Evolutionary conservation across 2,888 invertebrate species (phyloP), one percentile per base, ranked within the genome.

Genomic region (Orchesella flavescens): DNA sequence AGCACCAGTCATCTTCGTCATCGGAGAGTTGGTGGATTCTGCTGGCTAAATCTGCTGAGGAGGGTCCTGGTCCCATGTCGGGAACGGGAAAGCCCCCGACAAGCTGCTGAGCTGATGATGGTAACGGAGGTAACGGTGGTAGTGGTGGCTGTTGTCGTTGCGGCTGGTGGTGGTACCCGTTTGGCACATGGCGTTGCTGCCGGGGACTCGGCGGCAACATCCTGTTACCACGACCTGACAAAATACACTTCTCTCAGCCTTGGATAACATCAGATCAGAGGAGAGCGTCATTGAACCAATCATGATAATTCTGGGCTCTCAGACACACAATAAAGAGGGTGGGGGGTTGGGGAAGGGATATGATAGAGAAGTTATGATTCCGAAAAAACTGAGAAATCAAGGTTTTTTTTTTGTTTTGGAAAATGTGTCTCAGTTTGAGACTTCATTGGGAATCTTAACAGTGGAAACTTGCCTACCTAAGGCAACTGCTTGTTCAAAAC

Each of bases 401-500:
- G 82, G 82, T 74, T 80, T 12, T 49, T n/a, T n/a, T n/a, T n/a
- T n/a, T n/a, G n/a, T n/a, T n/a, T 34, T 34, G 23, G 57, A 55
- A 74, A 63, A 59, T 59, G 53, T 69, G 78, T 61, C 77, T 76
- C 71, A 76, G 61, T 75, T 75, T 13, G 78, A 83, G 83, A 78
- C 77, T 73, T 77, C 61, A 74, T 53, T 77, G 83, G 83, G 78
- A 76, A 61, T 53, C 23, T 49, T 24, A 81, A 82, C 72, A 83
- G 71, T 76, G 82, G 82, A 82, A 82, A 57, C 66, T 78, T 78
- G 79, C 77, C 83, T 85, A 87, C 87, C 88, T 87, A 88, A 88
- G 87, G 88, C 87, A 86, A 88, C 86, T 85, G 87, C 87, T 87
- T 88, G 87, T 83, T 88, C 88, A 84, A 87, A 87, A 84, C 77